Conservation (phyloP, 2,113 vertebrate species). For the Perca fluviatilis region DNA sequence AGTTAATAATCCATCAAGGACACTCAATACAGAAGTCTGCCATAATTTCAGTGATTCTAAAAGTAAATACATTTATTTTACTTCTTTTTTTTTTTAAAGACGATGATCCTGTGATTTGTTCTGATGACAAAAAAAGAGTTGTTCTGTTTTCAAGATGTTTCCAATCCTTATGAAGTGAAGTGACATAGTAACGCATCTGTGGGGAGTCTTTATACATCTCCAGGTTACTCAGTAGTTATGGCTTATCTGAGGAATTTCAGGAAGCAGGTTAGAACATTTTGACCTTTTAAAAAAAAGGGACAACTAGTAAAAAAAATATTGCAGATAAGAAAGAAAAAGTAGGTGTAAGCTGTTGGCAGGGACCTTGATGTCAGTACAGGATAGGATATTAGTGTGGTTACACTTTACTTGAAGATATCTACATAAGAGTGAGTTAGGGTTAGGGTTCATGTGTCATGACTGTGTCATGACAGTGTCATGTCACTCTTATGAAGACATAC, state of each 20-base stretch:
- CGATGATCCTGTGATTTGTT: not conserved
- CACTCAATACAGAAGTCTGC: conserved; percentile 32
- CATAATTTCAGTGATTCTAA: conserved; percentile 51
- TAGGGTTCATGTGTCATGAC: no score
- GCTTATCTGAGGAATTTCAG: conserved; percentile 29
- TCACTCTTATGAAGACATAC: no score
- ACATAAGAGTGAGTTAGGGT: no score
- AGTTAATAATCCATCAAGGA: conserved; percentile 85
- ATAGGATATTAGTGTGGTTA: not conserved
- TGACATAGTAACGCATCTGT: not conserved
- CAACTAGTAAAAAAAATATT: not conserved
- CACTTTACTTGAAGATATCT: no score
- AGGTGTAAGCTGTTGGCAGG: not conserved
- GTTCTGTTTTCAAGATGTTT: not conserved
- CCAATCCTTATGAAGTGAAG: not conserved
- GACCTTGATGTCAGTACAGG: not conserved
- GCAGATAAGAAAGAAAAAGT: not conserved
- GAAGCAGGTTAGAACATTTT: conserved; percentile 6
- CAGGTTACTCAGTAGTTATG: conserved; percentile 35
- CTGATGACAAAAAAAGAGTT: not conserved
- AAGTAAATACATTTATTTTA: conserved; percentile 1
- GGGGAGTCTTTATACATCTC: not conserved
- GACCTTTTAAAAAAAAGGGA: not conserved
- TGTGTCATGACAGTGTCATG: no score
- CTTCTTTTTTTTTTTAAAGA: no score